phyloP scores from a whole-genome alignment of 1,140 invertebrate genomes.

The Magallana gigas region DNA sequence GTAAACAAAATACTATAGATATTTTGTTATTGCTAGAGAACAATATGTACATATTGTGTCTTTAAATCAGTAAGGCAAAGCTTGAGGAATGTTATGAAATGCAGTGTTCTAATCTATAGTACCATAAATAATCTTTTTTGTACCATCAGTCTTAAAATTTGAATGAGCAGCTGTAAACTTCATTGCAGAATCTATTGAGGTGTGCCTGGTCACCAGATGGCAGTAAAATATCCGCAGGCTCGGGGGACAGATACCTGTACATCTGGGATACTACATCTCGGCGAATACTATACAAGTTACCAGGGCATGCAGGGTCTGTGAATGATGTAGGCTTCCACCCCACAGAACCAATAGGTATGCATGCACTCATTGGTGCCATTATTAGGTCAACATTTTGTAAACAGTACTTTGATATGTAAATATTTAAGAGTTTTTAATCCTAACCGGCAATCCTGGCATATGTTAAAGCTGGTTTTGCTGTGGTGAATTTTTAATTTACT shows the following conservation, averaged over 20 bases:
- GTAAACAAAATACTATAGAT: no score
- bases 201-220: constrained; percentile 94
- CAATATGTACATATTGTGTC: background rate
- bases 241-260: constrained; percentile 96
- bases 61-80: background rate
- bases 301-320: constrained; percentile 98
- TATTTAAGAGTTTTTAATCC: no score
- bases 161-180: background rate
- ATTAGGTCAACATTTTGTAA: no score
- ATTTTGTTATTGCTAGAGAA: no score
- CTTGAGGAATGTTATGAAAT: background rate
- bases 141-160: background rate
- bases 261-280: constrained; percentile 96
- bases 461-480: no score
- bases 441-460: no score
- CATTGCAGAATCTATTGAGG: constrained; percentile 87
- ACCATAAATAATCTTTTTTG: no score
- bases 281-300: constrained; percentile 96
- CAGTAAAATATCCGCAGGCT: constrained; percentile 90
- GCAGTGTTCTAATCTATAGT: no score
- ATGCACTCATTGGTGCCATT: no score
- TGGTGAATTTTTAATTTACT: no score
- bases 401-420: no score
- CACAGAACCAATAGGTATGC: constrained; percentile 91
- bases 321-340: constrained; percentile 98